Percentiles rank a stretch among this genome's conserved stretches.
phyloP scores from a whole-genome alignment of 2,888 invertebrate species.

The Apamea sordens region DNA sequence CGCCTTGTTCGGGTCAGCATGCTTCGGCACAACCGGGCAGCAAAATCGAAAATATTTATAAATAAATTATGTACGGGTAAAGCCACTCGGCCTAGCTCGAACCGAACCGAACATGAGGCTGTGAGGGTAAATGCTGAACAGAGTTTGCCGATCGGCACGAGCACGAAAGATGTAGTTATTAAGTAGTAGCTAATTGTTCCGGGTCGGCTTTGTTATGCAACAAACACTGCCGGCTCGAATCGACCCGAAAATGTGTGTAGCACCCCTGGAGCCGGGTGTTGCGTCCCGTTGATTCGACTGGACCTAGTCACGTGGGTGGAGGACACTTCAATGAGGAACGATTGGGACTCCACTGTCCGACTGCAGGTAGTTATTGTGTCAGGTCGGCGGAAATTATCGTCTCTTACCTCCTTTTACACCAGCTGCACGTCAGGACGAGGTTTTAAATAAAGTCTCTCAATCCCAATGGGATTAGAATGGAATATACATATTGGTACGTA shows the following conservation, averaged over 20 bases:
- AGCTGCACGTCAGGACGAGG: not conserved
- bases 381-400: constrained; percentile 14
- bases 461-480: not conserved
- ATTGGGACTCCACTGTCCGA: constrained; percentile 8
- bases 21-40: not conserved
- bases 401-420: not conserved
- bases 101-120: not conserved
- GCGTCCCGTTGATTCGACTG: constrained; percentile 25
- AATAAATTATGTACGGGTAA: not conserved
- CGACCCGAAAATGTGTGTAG: not conserved
- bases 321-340: constrained; percentile 19
- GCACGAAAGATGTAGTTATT: too few species aligned
- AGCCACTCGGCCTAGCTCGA: too few species aligned
- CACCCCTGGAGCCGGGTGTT: constrained; percentile 2
- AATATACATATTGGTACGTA: not conserved
- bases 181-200: too few species aligned
- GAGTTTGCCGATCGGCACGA: not conserved
- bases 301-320: constrained; percentile 28
- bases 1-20: not conserved
- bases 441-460: not conserved
- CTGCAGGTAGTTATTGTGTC: not conserved
- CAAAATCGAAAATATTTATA: not conserved
- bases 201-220: not conserved
- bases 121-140: not conserved
- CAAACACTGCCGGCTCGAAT: not conserved